Conservation (phyloP, 2,113 vertebrate species). For the Campylomormyrus tamandua region DNA sequence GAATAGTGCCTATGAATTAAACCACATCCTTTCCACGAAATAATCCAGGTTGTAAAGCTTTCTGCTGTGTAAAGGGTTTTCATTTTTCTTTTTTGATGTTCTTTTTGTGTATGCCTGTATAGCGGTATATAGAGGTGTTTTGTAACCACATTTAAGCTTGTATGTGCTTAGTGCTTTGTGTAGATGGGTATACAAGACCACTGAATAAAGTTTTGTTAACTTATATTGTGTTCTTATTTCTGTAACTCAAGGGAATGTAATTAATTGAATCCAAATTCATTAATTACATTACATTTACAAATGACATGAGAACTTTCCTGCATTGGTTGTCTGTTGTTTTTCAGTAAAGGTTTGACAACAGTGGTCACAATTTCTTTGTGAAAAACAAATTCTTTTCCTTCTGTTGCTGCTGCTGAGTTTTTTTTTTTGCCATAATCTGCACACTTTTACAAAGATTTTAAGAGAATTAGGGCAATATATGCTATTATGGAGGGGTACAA, state of each 20-base stretch:
- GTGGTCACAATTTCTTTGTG: not conserved
- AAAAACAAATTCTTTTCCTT: not conserved
- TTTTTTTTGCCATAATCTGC: not conserved
- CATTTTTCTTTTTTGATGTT: not conserved
- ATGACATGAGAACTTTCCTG: not conserved
- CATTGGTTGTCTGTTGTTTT: not conserved
- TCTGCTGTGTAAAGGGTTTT: not conserved
- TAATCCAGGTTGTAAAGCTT: not conserved
- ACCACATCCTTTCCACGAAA: constrained; percentile 10
- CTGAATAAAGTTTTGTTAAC: not conserved
- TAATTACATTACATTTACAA: not conserved
- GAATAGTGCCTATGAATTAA: not conserved
- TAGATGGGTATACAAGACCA: not conserved
- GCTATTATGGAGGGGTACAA: not conserved
- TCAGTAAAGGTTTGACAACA: not conserved
- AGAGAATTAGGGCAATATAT: not conserved
- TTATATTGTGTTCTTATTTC: not conserved
- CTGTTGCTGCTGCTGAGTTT: not conserved
- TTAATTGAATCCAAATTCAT: not conserved
- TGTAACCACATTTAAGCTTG: not conserved
- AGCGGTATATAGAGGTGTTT: not conserved
- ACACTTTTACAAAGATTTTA: not conserved
- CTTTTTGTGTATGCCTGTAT: not conserved
- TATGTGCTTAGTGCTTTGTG: not conserved
- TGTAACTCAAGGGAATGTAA: not conserved